Conservation (phyloP, 2,113 vertebrate species). For the Sander lucioperca region DNA sequence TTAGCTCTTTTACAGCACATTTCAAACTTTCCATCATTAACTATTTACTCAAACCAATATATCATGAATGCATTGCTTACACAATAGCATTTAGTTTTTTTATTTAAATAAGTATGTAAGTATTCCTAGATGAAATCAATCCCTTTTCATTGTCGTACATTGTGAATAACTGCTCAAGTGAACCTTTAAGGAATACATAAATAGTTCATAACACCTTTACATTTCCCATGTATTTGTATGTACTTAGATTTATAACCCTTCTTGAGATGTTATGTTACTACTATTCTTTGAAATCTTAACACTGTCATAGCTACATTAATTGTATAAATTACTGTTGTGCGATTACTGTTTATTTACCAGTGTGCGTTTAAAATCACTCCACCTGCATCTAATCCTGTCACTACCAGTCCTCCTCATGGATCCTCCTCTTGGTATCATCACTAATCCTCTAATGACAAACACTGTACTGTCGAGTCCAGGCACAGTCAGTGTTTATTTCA, state of each 20-base stretch:
- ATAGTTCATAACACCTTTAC: not conserved
- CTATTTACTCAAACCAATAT: not conserved
- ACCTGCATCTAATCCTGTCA: constrained; percentile 34
- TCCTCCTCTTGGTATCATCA: constrained; percentile 23
- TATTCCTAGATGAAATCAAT: not conserved
- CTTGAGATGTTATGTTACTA: not conserved
- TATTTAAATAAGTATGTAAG: not conserved
- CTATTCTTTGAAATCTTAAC: not conserved
- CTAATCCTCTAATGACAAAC: constrained; percentile 36
- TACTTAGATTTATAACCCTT: not conserved
- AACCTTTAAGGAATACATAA: not conserved
- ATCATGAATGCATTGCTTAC: not conserved
- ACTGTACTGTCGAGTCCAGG: not conserved
- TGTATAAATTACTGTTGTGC: not conserved
- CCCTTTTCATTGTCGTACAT: not conserved
- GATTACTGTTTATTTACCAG: not conserved
- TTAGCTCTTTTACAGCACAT: not conserved
- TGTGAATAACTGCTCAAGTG: not conserved
- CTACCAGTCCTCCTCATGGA: constrained; percentile 33
- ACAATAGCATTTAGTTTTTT: not conserved
- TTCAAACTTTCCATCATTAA: not conserved
- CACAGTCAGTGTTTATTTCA: constrained; percentile 14
- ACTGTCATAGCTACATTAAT: not conserved
- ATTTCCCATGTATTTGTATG: not conserved
- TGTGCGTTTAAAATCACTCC: constrained; percentile 41